A percentile compares a stretch with the other conserved stretches of the same genome.
These are phyloP conservation scores for Botrylloides violaceus DNA, from an alignment of 23 tunicate genomes.

Conservation along the genomic window DNA sequence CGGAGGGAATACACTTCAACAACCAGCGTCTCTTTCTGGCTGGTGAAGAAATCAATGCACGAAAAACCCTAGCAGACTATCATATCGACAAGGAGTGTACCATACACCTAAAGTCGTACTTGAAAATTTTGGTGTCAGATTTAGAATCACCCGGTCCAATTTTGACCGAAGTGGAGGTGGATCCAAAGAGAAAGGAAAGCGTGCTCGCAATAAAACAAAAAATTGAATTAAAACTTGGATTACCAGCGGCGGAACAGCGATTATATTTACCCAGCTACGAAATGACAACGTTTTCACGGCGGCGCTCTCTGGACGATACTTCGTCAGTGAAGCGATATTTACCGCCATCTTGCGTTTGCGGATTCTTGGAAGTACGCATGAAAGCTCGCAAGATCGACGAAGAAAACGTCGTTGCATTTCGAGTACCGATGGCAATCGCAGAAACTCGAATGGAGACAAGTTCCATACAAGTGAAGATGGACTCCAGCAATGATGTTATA, in stretches of 20 bases:
- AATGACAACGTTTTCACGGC: slow-evolving; percentile 52
- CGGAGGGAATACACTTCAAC: slow-evolving; percentile 35
- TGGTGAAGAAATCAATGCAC: slow-evolving; percentile 34
- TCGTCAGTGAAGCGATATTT: slow-evolving; percentile 40
- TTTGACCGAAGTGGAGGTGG: slow-evolving; percentile 61
- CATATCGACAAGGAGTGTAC: slow-evolving; percentile 7
- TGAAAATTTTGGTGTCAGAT: slow-evolving; percentile 45
- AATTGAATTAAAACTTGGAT: slow-evolving; percentile 62
- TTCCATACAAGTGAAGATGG: not conserved
- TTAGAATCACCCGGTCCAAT: slow-evolving; percentile 65
- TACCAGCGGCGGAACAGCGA: slow-evolving; percentile 41
- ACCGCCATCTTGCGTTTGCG: slow-evolving; percentile 24
- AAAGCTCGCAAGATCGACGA: not conserved
- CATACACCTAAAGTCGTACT: slow-evolving; percentile 30
- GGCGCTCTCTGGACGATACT: slow-evolving; percentile 50
- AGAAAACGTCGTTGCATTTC: slow-evolving; percentile 14
- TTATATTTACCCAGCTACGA: slow-evolving; percentile 47
- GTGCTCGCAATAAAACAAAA: slow-evolving; percentile 37
- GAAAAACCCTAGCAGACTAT: slow-evolving; percentile 29
- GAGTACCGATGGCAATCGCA: slow-evolving; percentile 29
- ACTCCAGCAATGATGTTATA: not conserved
- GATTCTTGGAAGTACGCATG: slow-evolving; percentile 46
- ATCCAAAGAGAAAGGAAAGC: slow-evolving; percentile 59
- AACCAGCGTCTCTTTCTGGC: slow-evolving; percentile 54
- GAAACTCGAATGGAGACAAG: not conserved